These are phyloP conservation scores for Reinhardtius hippoglossoides DNA, from an alignment of 2,113 vertebrate genomes.

Conservation along the genomic window DNA sequence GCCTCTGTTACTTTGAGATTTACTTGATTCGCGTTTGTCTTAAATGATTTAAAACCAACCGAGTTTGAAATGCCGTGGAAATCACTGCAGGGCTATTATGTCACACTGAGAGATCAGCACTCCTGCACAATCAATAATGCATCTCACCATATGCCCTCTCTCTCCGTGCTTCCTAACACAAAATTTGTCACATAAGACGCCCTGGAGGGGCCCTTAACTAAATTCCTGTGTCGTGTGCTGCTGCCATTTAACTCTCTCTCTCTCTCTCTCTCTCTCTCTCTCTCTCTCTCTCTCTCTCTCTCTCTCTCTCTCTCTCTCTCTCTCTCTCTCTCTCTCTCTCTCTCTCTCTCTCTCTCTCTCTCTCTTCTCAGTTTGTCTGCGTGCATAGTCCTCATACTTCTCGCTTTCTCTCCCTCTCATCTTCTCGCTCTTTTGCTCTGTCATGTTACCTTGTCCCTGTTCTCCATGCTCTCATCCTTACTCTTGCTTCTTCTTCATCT, in stretches of 20 bases:
- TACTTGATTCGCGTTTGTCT: conserved; percentile 40
- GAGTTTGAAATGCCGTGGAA: conserved; percentile 50
- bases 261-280: not conserved
- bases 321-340: conserved; percentile 6
- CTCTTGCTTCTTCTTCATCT: conserved; percentile 15
- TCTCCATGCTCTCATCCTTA: conserved; percentile 16
- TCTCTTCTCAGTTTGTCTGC: not conserved
- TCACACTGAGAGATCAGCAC: conserved; percentile 38
- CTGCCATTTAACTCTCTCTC: conserved; percentile 38
- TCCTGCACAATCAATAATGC: conserved; percentile 70
- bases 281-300: not conserved
- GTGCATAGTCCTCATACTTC: not conserved
- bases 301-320: not conserved
- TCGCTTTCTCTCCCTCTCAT: conserved; percentile 39
- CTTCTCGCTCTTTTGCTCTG: conserved; percentile 39
- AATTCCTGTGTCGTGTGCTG: conserved; percentile 53
- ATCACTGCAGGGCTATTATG: conserved; percentile 58
- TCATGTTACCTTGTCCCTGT: conserved; percentile 31
- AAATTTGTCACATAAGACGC: conserved; percentile 60
- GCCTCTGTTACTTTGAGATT: conserved; percentile 13
- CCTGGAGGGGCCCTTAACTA: conserved; percentile 58
- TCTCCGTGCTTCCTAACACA: conserved; percentile 42
- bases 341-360: not conserved
- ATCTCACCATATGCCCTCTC: conserved; percentile 65
- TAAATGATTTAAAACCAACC: conserved; percentile 48